Base-by-base conservation (phyloP, 35 echinoderm and acorn worm species). In the Heliocidaris tuberculata region DNA sequence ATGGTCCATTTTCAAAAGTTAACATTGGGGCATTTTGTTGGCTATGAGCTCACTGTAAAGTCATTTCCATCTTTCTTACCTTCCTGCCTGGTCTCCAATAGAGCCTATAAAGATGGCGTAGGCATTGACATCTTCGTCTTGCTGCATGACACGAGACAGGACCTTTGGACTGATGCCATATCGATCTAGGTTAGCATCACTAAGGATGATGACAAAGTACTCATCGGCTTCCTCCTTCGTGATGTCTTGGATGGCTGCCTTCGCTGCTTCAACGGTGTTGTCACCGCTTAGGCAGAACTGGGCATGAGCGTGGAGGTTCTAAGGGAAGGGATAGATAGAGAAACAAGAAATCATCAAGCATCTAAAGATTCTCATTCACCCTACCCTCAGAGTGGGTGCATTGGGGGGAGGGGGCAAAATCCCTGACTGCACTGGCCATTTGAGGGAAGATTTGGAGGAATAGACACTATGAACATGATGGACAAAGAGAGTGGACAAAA, bases 271-370 rank as follows among this genome's bases (percentile, higher is more conserved):
- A 9, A 99, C 30, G 9, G 98, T 99, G 95, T 97, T 96, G 86
- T 99, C 98, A 27, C 98, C 98, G 93, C 98, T 99, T 94, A 99
- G 97, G 95, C 98, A 99, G 60, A 99, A 99, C 52, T 97, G 98
- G 21, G 98, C 96, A 60, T 99, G 98, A 8, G 98, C 98, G 86
- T 99, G 96, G 96, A 99, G 96, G 21, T 95, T 96, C 97, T 97
- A 92, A 85, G 30, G n/a, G n/a, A n/a, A n/a, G n/a, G 10, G 13
- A 48, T 3, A 42, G 31, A 42, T 21, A 70, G 5, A 70, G 6
- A 19, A 52, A 27, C 1, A 24, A 70, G 60, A 24, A 52, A 52
- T 52, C 50, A 13, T 52, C 6, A 52, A 13, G 50, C 7, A 19
- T 21, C 21, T 24, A 19, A 70, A 70, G 60, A 42, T 42, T 42